phyloP scores from a whole-genome alignment of 1,140 invertebrate genomes.

The Coelopa frigida region DNA sequence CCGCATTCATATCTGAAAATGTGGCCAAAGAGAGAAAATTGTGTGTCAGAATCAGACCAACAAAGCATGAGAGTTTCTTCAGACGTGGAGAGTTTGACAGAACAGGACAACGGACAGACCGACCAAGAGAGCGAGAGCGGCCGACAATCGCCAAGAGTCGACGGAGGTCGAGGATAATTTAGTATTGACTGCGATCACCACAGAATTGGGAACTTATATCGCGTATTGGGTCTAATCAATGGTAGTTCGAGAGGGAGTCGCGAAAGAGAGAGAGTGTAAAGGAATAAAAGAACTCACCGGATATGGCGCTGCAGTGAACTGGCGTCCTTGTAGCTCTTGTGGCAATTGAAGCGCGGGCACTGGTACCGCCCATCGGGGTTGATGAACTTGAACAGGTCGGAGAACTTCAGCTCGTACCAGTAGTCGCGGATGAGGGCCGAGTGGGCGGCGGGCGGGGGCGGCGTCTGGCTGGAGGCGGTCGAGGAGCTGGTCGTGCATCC shows the following conservation, averaged over 20 bases:
- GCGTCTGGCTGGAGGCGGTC: slow-evolving; percentile 31
- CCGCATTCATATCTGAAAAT: slow-evolving; percentile 46
- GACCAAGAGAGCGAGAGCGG: too few species aligned
- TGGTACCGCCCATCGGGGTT: slow-evolving; percentile 44
- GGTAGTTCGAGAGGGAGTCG: too few species aligned
- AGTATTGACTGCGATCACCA: too few species aligned
- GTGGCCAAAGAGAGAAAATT: neutral
- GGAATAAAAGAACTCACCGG: slow-evolving; percentile 41
- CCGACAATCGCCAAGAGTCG: too few species aligned
- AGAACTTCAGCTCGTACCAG: slow-evolving; percentile 45
- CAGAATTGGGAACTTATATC: too few species aligned
- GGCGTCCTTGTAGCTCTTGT: slow-evolving; percentile 44
- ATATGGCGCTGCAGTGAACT: slow-evolving; percentile 48
- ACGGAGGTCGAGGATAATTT: too few species aligned
- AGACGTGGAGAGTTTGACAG: too few species aligned
- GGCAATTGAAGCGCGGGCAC: slow-evolving; percentile 44
- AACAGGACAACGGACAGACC: too few species aligned
- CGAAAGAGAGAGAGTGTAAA: too few species aligned
- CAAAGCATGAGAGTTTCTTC: too few species aligned
- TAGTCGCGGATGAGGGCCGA: slow-evolving; percentile 39
- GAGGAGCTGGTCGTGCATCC: slow-evolving; percentile 14
- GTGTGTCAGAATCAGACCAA: neutral
- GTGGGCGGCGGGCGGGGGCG: slow-evolving; percentile 31
- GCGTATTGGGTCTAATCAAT: too few species aligned
- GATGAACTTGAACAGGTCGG: slow-evolving; percentile 43